These are phyloP conservation scores for Microtus richardsoni DNA, from an alignment of 2,113 vertebrate species.

Conservation along the genomic window DNA sequence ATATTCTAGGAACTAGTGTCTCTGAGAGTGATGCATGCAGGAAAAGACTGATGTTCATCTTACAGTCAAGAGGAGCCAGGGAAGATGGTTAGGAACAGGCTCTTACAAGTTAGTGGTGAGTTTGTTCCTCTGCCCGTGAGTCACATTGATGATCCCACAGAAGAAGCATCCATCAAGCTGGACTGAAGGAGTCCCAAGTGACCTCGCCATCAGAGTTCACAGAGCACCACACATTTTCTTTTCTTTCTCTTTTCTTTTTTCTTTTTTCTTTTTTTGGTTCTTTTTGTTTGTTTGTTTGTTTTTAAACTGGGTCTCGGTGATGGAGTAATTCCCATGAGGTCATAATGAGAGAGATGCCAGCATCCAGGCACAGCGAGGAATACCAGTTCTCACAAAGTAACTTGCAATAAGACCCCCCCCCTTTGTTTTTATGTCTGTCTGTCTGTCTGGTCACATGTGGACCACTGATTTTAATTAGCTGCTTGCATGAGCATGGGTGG, in stretches of 20 bases:
- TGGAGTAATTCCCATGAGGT: neutral
- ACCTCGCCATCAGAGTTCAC: neutral
- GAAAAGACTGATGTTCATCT: neutral
- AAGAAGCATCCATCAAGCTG: neutral
- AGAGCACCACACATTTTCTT: neutral
- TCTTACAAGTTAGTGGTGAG: neutral
- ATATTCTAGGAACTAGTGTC: neutral
- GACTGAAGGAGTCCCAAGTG: neutral
- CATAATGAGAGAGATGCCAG: neutral
- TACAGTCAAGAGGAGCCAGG: neutral
- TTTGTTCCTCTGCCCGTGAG: neutral
- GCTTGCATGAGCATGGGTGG: neutral
- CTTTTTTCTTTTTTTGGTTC: too few species aligned
- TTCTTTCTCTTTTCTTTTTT: rapidly evolving
- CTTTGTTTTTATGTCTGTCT: neutral
- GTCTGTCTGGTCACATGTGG: neutral
- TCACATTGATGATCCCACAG: neutral
- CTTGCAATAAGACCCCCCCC: neutral
- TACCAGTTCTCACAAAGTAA: neutral
- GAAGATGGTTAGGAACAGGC: too few species aligned
- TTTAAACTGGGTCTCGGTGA: neutral
- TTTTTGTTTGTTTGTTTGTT: neutral
- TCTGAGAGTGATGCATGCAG: neutral
- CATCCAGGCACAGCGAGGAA: neutral
- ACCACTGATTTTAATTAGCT: neutral